Evolutionary conservation across 2,888 invertebrate species (phyloP).

Genomic region (Stenchaetothrips biformis): DNA sequence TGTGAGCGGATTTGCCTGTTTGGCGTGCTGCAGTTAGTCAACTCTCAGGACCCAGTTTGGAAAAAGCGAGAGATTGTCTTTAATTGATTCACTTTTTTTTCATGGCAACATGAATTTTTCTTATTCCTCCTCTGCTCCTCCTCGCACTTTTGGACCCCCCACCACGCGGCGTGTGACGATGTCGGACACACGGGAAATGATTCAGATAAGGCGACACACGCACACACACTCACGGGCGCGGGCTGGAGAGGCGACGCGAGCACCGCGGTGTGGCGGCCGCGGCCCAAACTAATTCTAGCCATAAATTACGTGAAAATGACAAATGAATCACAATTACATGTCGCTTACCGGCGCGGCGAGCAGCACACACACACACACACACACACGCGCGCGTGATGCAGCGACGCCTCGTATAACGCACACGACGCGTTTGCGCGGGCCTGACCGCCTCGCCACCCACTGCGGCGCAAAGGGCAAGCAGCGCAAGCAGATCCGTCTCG

Average conservation of each 20-base stretch:
- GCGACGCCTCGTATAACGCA: neutral
- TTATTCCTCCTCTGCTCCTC: neutral
- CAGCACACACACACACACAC: neutral
- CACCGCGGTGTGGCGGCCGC: neutral
- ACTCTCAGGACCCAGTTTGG: no score
- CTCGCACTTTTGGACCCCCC: neutral
- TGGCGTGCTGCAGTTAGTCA: no score
- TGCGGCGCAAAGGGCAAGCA: no score
- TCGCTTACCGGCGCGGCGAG: slow-evolving; percentile 1
- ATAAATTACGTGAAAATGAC: slow-evolving; percentile 24
- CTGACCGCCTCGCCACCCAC: no score
- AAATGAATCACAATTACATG: slow-evolving; percentile 25
- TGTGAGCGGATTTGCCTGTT: no score
- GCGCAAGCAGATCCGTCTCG: no score
- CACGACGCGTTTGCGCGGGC: no score
- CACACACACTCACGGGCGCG: neutral
- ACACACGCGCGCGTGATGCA: neutral
- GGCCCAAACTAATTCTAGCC: slow-evolving; percentile 19
- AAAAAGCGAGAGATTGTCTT: no score
- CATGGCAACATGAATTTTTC: neutral
- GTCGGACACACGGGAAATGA: slow-evolving; percentile 3
- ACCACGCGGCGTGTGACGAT: neutral
- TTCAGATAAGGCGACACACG: neutral
- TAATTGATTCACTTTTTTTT: no score
- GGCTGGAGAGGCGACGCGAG: no score